Evolutionary conservation across 2,797 vertebrate genomes (phyloP), one percentile per base, ranked within the genome.

Genomic region (Orientallactaga sibirica): DNA sequence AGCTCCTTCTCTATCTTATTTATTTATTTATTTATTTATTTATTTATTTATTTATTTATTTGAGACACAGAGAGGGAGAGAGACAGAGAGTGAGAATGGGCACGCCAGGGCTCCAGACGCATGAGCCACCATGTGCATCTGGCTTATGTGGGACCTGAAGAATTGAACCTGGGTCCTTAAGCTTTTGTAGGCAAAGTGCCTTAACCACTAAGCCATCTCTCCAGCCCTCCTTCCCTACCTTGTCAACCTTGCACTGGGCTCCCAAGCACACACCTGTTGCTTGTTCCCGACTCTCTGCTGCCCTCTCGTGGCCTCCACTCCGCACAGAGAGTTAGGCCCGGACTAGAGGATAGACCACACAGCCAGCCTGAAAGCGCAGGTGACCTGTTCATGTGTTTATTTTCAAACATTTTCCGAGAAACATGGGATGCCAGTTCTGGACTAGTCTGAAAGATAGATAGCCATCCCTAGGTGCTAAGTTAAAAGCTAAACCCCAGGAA

Each of bases 241-340:
- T 76, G 48, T n/a, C 27, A 19, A 7, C 29, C 43, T 73, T 24
- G 7, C 10, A 66, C 43, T 20, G 67, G 70, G 11, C 16, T 16
- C 58, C 2, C 3, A 4, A 37, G 19, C 0, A 0, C 43, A 75
- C 92, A 97, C 97, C 94, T 97, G 97, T 97, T 97, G 97, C 96
- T 92, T 0, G 15, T 97, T 90, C 24, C 76, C 96, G 92, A 73
- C 96, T 93, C 95, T 95, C 86, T 97, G 96, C 95, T 95, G 92
- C 97, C 96, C 97, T 96, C 97, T 94, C 41, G 96, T 96, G 97
- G 95, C 18, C 0, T 0, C 7, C 1, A 33, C 15, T 58, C 80
- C 68, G 92, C 8, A 48, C 48, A 48, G 48, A 48, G 48, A 10
- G 90, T 73, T 88, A 73, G 71, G 37, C 27, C 29, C 52, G 52